Evolutionary conservation across 2,797 vertebrate species (phyloP), one percentile per base, ranked within the genome.

Genomic region (Furcifer pardalis): DNA sequence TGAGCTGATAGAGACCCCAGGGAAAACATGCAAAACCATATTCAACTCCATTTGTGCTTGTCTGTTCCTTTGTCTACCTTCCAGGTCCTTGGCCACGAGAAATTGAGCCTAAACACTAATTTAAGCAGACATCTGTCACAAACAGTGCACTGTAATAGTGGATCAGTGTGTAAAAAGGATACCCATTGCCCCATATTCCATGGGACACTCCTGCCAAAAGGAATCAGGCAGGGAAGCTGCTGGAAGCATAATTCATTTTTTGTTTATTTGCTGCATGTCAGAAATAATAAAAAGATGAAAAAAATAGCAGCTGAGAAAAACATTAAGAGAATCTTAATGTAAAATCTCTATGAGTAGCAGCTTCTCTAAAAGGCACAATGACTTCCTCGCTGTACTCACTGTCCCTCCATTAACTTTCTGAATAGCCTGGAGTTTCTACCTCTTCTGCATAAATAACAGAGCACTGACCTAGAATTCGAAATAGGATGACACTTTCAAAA

Each of bases 211-310:
- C 77, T 88, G 84, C 81, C 77, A 80, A 83, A 82, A 79, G 42
- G 44, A 75, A 88, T 82, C 84, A 83, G 77, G 56, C 78, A 71
- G 73, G 35, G 23, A 85, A 63, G 81, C 79, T 75, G 77, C 84
- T 79, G 52, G 30, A 37, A 82, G 79, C 52, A 88, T 76, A 88
- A 88, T 82, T 79, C 27, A 76, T 83, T 76, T 76, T 76, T 76
- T 88, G 65, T 88, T 85, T 80, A 56, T 83, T 88, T 79, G 65
- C 71, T 83, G 84, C 5, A 63, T 27, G 71, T 83, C 59, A 56
- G 79, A 88, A 71, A 71, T 71, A 85, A 85, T 76, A 83, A 83
- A 71, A 85, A 68, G 30, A 10, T 27, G 42, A 65, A 37, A 56
- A 56, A 75, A 46, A 63, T 21, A 1, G 17, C 72, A 84, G 42